Conservation (phyloP, 2,888 invertebrate genomes). For the Rhyacophila evoluta region DNA sequence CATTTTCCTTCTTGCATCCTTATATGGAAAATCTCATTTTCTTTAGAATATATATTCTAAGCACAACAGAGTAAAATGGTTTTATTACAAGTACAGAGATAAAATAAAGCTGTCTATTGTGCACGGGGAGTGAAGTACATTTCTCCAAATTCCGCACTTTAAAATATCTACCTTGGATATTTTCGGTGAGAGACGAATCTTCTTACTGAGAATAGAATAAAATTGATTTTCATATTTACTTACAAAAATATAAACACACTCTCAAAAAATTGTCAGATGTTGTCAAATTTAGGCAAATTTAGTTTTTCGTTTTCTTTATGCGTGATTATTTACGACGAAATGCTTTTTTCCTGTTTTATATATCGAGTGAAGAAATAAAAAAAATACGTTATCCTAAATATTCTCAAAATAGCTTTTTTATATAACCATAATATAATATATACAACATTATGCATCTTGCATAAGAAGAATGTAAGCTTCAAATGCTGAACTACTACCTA, state of each 20-base stretch:
- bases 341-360: too few relatives aligned
- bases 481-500: too few relatives aligned
- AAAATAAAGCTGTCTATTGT: conserved; percentile 10
- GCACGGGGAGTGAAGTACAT: not conserved
- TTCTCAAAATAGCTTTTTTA: too few relatives aligned
- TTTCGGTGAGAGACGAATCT: not conserved
- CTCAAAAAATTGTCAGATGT: not conserved
- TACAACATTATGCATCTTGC: too few relatives aligned
- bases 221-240: not conserved
- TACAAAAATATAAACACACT: not conserved
- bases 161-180: not conserved
- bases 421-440: too few relatives aligned
- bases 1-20: not conserved
- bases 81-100: conserved; percentile 11
- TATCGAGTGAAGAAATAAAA: too few relatives aligned
- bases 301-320: not conserved
- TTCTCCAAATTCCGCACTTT: not conserved
- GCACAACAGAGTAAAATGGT: not conserved
- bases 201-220: not conserved
- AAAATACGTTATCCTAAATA: too few relatives aligned
- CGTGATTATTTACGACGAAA: too few relatives aligned
- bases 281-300: not conserved
- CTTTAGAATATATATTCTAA: not conserved
- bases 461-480: too few relatives aligned
- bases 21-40: not conserved